These are phyloP conservation scores for Pogonomyrmex barbatus DNA, from an alignment of 1,140 invertebrate species.

Conservation along the genomic window DNA sequence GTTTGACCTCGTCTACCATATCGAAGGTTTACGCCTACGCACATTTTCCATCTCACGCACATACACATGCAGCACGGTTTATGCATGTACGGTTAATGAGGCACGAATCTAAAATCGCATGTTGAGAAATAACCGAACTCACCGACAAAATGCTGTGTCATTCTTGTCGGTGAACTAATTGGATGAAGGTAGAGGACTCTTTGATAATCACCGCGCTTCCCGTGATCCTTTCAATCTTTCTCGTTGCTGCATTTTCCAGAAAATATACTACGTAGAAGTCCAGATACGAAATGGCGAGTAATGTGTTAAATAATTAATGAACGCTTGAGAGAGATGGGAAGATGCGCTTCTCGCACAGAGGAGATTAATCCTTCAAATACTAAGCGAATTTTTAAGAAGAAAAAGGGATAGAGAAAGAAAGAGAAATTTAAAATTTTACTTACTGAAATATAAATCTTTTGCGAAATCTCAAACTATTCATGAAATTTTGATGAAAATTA, in stretches of 20 bases:
- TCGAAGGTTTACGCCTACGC: conserved; percentile 72
- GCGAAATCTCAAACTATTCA: conserved; percentile 32
- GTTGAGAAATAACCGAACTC: conserved; percentile 36
- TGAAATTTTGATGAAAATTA: conserved; percentile 15
- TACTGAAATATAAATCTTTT: conserved; percentile 35
- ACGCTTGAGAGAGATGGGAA: neutral
- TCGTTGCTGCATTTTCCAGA: conserved; percentile 21
- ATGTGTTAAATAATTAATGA: conserved; percentile 62
- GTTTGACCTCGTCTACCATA: conserved; percentile 66
- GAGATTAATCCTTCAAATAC: conserved; percentile 47
- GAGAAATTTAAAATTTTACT: conserved; percentile 40
- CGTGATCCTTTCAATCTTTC: conserved; percentile 16
- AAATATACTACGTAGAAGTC: conserved; percentile 24
- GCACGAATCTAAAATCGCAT: conserved; percentile 52
- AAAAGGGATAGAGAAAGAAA: neutral
- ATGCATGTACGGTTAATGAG: conserved; percentile 50
- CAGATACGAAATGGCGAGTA: conserved; percentile 33
- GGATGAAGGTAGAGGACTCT: conserved; percentile 58
- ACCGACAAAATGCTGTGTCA: conserved; percentile 48
- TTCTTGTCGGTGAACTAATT: conserved; percentile 65
- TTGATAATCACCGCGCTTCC: conserved; percentile 67
- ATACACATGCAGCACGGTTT: neutral
- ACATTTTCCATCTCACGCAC: conserved; percentile 9
- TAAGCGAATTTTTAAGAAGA: conserved; percentile 34
- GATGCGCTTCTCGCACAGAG: neutral